phyloP scores from a whole-genome alignment of 2,797 vertebrate species.

The Danio tinwini region DNA sequence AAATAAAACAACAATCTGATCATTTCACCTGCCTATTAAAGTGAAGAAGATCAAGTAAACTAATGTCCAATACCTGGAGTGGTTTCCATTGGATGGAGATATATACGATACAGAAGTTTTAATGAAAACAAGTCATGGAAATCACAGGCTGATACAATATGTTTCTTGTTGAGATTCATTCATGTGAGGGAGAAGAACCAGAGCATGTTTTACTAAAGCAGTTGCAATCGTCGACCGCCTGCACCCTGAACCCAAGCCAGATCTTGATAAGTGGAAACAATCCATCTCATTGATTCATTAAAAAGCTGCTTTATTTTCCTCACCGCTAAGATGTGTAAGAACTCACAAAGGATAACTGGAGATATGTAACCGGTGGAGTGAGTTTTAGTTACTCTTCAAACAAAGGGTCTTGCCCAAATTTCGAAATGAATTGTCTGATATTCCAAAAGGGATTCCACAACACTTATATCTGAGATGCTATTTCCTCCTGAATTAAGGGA shows the following conservation, averaged over 20 bases:
- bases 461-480: neutral
- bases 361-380: conserved; percentile 9
- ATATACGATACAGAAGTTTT: conserved; percentile 21
- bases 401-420: neutral
- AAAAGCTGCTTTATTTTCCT: conserved; percentile 32
- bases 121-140: conserved; percentile 51
- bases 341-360: neutral
- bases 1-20: conserved; percentile 67
- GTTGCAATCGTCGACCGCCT: conserved; percentile 30
- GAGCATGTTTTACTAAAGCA: conserved; percentile 55
- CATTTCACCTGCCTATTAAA: conserved; percentile 66
- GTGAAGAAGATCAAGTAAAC: conserved; percentile 40
- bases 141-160: conserved; percentile 45
- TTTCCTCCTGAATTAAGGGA: conserved; percentile 18
- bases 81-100: conserved; percentile 35
- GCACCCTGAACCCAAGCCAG: conserved; percentile 48
- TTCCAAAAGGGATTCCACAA: conserved; percentile 2
- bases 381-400: neutral
- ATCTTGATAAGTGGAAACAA: conserved; percentile 52
- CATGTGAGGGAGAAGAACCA: conserved; percentile 49
- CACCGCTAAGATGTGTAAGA: conserved; percentile 26
- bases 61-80: conserved; percentile 45
- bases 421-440: neutral
- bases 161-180: conserved; percentile 57
- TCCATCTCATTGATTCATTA: conserved; percentile 45